Base-by-base conservation (phyloP, 2,797 vertebrate species). In the Echeneis naucrates region DNA sequence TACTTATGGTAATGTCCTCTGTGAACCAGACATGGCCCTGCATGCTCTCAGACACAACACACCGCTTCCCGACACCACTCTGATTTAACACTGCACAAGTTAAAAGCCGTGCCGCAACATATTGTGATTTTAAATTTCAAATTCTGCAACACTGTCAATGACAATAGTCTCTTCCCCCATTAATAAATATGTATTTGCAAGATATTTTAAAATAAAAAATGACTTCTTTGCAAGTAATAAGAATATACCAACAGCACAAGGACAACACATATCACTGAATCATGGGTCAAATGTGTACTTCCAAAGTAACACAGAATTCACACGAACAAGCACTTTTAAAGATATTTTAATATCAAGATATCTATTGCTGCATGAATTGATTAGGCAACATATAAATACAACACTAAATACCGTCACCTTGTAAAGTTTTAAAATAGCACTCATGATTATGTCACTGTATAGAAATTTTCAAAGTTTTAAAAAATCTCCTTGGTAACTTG, bases 1-100 rank as follows among this genome's bases (percentile, higher is more conserved):
- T 89, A 88, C 86, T 90, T 91, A 91, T 91, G 89, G 79, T 91
- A 88, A 91, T 91, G 86, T 88, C 84, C 83, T 89, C 84, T 27
- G 75, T 88, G 87, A 88, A 89, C 86, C 88, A 90, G 84, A 91
- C 89, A 84, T 83, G 80, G 81, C 86, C 85, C 78, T 69, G 54
- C 77, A 69, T 53, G 38, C 77, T 65, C 44, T 14, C 80, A 84
- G 72, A 85, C 82, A 50, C 72, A 66, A 60, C 82, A 44, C 79
- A 75, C 50, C 68, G 72, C 72, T 82, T 68, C 42, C 72, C 26
- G 62, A 88, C 80, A 79, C 69, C 5, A 3, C 67, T 75, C 83
- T 88, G 81, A 92, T 90, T 91, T 89, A 90, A 89, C 75, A 61
- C 60, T 40, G 5, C 37, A 62, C 19, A 57, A 75, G 64, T 45